Evolutionary conservation across 1,140 invertebrate genomes (phyloP), one percentile per base, ranked within the genome.

Genomic region (Dendroctonus ponderosae): DNA sequence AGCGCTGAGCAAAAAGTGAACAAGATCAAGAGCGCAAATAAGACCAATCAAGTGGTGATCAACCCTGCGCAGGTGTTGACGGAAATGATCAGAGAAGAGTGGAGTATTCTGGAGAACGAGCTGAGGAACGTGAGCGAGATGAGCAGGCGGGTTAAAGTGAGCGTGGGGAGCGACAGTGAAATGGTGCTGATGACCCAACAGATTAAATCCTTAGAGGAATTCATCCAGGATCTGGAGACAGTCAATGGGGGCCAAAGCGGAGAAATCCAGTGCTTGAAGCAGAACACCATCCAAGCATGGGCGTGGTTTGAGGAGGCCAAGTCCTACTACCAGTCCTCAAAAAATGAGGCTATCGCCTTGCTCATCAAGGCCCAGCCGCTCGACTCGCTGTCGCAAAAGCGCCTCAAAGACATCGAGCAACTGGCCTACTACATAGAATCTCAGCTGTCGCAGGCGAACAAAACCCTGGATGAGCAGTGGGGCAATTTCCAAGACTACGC

Each of bases 231-330:
- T 62, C 76, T 87, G 6, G 80, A 81, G 60, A 80, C 83, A 50
- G 81, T 80, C 3, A 84, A 82, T n/a, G 72, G 78, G 9, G 70
- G 69, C 0, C 81, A 83, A 70, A 79, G 75, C 43, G 71, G 76
- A 37, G 84, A 85, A 71, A 78, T 84, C 5, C 82, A 83, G 39
- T 62, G 78, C 5, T 74, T 89, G 11, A 85, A 87, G 68, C 79
- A 86, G 66, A 81, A 81, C 40, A 68, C 87, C 0, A 82, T 86
- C 15, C 83, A 87, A 60, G 80, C 84, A 0, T 87, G 85, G 75
- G 83, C 85, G 5, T 86, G 86, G 56, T 79, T 86, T 41, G 85
- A 87, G 58, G 86, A 89, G 66, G 85, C 85, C 5, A 80, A 82
- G 12, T 84, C 85, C 7, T 77, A 82, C 66, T 71, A 76, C 60